Evolutionary conservation across 2,888 invertebrate species (phyloP).

Genomic region (Athalia cordata): DNA sequence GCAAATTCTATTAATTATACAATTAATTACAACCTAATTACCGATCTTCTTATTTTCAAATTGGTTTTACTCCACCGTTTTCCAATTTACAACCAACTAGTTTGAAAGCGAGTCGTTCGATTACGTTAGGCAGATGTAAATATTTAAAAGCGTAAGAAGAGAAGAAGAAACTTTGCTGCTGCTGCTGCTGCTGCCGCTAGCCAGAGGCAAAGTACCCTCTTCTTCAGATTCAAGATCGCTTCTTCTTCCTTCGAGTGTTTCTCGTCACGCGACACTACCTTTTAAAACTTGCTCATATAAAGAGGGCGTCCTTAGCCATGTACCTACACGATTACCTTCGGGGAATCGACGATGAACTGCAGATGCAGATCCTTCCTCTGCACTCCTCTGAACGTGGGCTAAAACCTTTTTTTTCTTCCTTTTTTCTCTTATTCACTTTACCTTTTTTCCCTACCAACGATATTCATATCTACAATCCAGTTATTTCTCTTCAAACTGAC

Average conservation of each 20-base stretch:
- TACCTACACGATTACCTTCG: constrained; percentile 18
- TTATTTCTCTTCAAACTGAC: too few species aligned
- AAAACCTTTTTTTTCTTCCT: not conserved
- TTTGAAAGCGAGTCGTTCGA: not conserved
- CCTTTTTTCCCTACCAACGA: too few species aligned
- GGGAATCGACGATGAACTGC: not conserved
- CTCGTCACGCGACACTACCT: constrained; percentile 46
- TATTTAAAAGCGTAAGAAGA: too few species aligned
- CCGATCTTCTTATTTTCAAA: constrained; percentile 57
- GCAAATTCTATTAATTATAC: constrained; percentile 61
- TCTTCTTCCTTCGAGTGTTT: constrained; percentile 46
- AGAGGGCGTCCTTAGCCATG: constrained; percentile 13
- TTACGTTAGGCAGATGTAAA: not conserved
- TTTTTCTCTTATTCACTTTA: not conserved
- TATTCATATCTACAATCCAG: too few species aligned
- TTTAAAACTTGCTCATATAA: constrained; percentile 10
- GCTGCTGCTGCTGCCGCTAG: constrained; percentile 40
- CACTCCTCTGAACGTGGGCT: not conserved
- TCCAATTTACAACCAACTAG: not conserved
- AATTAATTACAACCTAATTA: constrained; percentile 70
- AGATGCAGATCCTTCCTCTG: constrained; percentile 15
- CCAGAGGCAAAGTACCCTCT: constrained; percentile 32
- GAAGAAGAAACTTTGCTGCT: constrained; percentile 44
- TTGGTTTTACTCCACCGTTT: constrained; percentile 35
- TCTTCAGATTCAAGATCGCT: constrained; percentile 46